Conservation (phyloP, 1,140 invertebrate genomes). For the Drosophila sechellia region DNA sequence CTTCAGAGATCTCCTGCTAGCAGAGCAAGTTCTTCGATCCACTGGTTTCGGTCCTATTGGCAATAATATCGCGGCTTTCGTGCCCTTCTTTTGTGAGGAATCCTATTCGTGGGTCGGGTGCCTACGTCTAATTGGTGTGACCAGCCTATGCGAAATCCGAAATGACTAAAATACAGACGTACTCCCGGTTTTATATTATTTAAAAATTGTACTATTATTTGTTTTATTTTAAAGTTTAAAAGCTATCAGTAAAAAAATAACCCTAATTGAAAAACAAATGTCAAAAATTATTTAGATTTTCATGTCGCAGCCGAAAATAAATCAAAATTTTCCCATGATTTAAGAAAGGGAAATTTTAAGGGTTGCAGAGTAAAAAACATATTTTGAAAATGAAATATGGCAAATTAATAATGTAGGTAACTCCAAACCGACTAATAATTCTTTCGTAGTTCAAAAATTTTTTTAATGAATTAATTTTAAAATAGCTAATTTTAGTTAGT, state of each 20-base stretch:
- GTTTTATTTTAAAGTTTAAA: neutral
- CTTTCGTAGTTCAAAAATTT: neutral
- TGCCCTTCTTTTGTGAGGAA: constrained; percentile 37
- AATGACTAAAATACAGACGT: neutral
- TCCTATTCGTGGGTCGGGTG: constrained; percentile 6
- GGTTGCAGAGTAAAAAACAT: neutral
- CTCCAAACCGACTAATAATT: neutral
- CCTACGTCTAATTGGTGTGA: constrained; percentile 10
- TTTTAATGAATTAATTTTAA: neutral
- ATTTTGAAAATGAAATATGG: neutral
- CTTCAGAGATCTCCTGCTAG: constrained; percentile 30
- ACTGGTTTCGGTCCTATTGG: constrained; percentile 4
- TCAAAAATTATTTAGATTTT: neutral
- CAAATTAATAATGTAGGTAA: too few relatives aligned
- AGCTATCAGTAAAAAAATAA: neutral
- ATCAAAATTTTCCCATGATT: neutral
- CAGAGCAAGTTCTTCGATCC: constrained; percentile 8
- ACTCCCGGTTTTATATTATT: neutral
- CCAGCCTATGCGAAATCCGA: neutral
- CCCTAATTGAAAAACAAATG: neutral
- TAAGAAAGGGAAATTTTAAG: neutral
- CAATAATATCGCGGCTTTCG: constrained; percentile 15
- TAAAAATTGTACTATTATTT: neutral
- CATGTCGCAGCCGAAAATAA: neutral
- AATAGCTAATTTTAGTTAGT: too few relatives aligned